A percentile compares a stretch with the other conserved stretches of the same genome.
These are phyloP conservation scores for Frankliniella intonsa DNA, from an alignment of 2,888 invertebrate genomes.

Conservation along the genomic window DNA sequence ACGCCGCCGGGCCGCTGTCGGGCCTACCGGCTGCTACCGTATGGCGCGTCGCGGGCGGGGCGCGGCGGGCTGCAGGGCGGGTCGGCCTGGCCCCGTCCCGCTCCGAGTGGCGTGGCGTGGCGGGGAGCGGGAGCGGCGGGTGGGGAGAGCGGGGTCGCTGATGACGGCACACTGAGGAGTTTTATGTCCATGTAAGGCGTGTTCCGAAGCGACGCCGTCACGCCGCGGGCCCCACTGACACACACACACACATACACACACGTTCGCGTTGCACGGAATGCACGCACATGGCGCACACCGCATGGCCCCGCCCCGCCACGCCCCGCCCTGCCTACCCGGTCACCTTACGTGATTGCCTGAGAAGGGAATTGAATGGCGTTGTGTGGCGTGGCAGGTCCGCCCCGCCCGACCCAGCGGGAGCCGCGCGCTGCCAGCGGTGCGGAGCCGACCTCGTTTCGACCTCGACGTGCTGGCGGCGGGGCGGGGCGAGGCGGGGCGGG, in stretches of 20 bases:
- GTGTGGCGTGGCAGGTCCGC: not conserved
- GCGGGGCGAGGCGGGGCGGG: too few relatives aligned
- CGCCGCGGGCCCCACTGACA: not conserved
- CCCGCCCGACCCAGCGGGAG: not conserved
- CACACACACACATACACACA: not conserved
- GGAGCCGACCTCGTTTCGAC: too few relatives aligned
- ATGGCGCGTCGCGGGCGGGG: not conserved
- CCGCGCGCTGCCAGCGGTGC: not conserved
- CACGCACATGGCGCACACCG: not conserved
- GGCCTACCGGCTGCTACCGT: too few relatives aligned
- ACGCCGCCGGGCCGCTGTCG: too few relatives aligned
- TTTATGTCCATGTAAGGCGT: constrained; percentile 25
- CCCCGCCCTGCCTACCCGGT: not conserved
- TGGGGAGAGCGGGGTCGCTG: not conserved
- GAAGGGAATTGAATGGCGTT: not conserved
- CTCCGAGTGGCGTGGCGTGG: too few relatives aligned
- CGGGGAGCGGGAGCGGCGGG: not conserved
- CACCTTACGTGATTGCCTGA: constrained; percentile 1
- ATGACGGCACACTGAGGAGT: not conserved
- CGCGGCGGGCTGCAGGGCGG: not conserved
- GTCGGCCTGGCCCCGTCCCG: too few relatives aligned
- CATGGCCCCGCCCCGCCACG: not conserved
- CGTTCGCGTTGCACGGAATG: not conserved
- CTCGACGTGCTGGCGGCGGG: too few relatives aligned
- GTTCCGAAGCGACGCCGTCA: not conserved